Conservation (phyloP, 92 coral and sea anemone species). For the Blastomussa wellsi region DNA sequence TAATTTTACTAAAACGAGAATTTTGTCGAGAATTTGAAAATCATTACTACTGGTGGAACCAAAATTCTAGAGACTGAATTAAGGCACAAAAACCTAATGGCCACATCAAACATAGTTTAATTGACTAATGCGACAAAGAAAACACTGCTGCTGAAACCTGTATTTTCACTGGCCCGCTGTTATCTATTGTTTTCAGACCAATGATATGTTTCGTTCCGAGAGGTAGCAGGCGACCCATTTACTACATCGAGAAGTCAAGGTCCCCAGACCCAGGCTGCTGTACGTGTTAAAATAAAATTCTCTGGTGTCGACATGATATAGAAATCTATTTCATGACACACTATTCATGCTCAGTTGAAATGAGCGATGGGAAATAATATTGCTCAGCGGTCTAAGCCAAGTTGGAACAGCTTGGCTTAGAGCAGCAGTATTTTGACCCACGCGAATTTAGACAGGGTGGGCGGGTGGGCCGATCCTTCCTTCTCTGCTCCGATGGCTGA, state of each 20-base stretch:
- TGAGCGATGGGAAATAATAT: not conserved
- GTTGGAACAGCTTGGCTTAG: constrained; percentile 28
- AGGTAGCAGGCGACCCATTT: too few species aligned
- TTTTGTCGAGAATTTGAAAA: not conserved
- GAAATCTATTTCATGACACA: too few species aligned
- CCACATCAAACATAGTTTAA: not conserved
- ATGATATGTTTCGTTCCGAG: too few species aligned
- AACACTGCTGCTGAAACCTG: too few species aligned
- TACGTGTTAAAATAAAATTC: too few species aligned
- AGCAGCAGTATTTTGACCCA: not conserved
- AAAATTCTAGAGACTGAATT: not conserved
- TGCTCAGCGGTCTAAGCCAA: constrained; percentile 31
- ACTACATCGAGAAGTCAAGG: not conserved
- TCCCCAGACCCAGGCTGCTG: constrained; percentile 11
- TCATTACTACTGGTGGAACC: not conserved
- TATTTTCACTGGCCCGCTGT: too few species aligned
- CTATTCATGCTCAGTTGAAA: too few species aligned
- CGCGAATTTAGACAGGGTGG: too few species aligned
- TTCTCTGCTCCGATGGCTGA: constrained; percentile 28
- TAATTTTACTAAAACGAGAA: too few species aligned
- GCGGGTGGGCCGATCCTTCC: constrained; percentile 7
- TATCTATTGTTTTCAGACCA: too few species aligned
- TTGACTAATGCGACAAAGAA: not conserved
- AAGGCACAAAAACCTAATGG: not conserved
- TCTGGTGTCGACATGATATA: too few species aligned